Percentiles rank a stretch among this genome's conserved stretches.
These are phyloP conservation scores for Gymnoscopelus microlampas DNA, from an alignment of 2,797 vertebrate species.

Conservation along the genomic window DNA sequence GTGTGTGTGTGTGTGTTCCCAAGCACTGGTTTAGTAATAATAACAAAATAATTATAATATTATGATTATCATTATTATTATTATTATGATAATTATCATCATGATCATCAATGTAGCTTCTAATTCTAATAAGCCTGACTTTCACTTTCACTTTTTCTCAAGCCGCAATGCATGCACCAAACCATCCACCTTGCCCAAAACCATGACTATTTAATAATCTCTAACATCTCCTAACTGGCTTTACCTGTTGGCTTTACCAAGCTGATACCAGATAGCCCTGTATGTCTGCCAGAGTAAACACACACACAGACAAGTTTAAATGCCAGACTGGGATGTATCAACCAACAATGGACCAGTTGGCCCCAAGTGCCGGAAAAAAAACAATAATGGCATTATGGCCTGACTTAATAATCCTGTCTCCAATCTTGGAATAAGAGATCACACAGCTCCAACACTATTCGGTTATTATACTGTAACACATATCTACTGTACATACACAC, in stretches of 20 bases:
- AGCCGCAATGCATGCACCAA: no score
- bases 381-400: constrained; percentile 12
- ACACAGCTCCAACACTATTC: neutral
- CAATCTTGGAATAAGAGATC: neutral
- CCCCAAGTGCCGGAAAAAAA: neutral
- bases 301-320: neutral
- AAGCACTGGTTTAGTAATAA: no score
- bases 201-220: constrained; percentile 19
- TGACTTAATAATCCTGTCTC: neutral
- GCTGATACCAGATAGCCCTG: constrained; percentile 33
- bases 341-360: neutral
- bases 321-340: constrained; percentile 5
- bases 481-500: no score
- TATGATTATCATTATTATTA: no score
- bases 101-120: no score
- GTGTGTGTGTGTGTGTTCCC: no score
- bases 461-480: neutral
- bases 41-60: no score
- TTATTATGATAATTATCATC: no score
- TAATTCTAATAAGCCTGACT: neutral
- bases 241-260: constrained; percentile 36
- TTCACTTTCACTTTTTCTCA: neutral
- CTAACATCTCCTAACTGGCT: constrained; percentile 31
- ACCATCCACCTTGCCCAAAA: neutral
- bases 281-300: constrained; percentile 8